A percentile compares a stretch with the other conserved stretches of the same genome.
These are phyloP conservation scores for Australoheros scitulus DNA, from an alignment of 2,113 vertebrate species.

Conservation along the genomic window DNA sequence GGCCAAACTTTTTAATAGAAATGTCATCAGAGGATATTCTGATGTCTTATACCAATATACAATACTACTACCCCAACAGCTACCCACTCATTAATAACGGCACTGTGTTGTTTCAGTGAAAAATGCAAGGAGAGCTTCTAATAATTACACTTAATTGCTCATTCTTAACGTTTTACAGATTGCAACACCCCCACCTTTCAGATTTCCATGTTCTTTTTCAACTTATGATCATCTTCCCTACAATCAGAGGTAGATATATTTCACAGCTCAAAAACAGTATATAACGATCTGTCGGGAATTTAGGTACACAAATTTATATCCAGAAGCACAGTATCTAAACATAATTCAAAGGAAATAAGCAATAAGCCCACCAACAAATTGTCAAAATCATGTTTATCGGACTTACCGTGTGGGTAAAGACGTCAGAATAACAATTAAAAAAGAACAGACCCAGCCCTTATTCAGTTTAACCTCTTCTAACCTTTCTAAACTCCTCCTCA, in stretches of 20 bases:
- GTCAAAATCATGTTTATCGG: not conserved
- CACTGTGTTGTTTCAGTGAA: no score
- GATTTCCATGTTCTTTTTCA: not conserved
- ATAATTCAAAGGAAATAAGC: not conserved
- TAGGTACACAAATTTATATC: not conserved
- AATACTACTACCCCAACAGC: not conserved
- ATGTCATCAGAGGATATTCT: not conserved
- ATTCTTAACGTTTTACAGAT: not conserved
- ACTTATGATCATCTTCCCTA: not conserved
- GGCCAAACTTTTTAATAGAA: not conserved
- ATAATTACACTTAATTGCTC: conserved; percentile 12
- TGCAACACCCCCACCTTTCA: not conserved
- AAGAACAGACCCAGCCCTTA: not conserved
- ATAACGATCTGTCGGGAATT: not conserved
- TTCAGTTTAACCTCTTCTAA: not conserved
- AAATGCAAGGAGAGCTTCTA: not conserved
- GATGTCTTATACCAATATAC: not conserved
- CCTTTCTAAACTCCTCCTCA: not conserved
- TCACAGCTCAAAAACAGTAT: not conserved
- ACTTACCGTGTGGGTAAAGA: not conserved
- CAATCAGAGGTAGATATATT: not conserved
- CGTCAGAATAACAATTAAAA: not conserved
- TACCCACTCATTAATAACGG: not conserved
- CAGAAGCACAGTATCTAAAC: not conserved
- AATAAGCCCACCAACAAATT: not conserved